Percentiles rank a stretch among this genome's conserved stretches.
These are phyloP conservation scores for Hippasteria phrygiana DNA, from an alignment of 53 echinoderm and acorn worm genomes.

Conservation along the genomic window DNA sequence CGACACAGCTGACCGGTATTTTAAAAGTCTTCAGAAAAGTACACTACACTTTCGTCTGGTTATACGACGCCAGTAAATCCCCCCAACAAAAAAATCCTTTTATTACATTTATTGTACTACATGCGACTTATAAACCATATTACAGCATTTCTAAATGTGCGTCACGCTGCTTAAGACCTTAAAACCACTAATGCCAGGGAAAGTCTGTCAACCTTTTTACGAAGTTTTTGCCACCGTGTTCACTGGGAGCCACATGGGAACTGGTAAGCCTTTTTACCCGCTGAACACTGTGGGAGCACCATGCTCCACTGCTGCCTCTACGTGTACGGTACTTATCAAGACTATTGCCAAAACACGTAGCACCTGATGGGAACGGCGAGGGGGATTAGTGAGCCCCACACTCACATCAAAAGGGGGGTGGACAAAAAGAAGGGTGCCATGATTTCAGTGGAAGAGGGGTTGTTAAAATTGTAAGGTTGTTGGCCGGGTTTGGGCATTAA, in stretches of 20 bases:
- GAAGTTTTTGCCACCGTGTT: neutral
- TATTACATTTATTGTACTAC: neutral
- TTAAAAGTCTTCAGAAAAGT: too few species aligned
- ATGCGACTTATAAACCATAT: neutral
- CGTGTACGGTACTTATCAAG: slow-evolving; percentile 12
- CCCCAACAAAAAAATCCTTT: neutral
- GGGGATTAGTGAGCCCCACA: neutral
- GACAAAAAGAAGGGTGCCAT: neutral
- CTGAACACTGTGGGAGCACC: neutral
- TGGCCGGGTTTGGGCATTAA: slow-evolving; percentile 36
- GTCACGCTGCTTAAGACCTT: slow-evolving; percentile 5
- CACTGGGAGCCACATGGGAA: neutral
- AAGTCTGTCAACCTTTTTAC: neutral
- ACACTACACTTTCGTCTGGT: neutral
- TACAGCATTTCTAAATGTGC: slow-evolving; percentile 27
- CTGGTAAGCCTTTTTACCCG: slow-evolving; percentile 29
- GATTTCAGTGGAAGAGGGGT: slow-evolving; percentile 6
- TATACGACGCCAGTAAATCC: neutral
- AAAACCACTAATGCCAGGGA: neutral
- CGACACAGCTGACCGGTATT: too few species aligned
- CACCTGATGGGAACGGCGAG: slow-evolving; percentile 23
- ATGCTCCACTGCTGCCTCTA: too few species aligned
- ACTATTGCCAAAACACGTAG: slow-evolving; percentile 55
- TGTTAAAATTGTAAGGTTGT: slow-evolving; percentile 44
- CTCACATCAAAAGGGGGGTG: slow-evolving; percentile 29